These are phyloP conservation scores for Drosophila arizonae DNA, from an alignment of 1,140 invertebrate species.

Conservation along the genomic window DNA sequence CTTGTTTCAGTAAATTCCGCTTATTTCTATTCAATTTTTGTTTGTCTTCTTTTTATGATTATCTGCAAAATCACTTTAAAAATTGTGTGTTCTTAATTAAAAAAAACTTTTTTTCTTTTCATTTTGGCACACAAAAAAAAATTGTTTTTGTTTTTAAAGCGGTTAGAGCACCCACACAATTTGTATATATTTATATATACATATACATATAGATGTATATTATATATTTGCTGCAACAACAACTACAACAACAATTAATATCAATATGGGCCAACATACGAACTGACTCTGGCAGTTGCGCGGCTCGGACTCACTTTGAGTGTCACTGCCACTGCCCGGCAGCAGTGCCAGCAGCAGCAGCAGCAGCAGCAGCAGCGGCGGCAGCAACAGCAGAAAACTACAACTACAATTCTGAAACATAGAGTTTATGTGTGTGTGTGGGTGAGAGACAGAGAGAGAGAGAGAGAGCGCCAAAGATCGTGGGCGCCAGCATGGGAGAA, in stretches of 20 bases:
- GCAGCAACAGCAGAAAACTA: conserved; percentile 15
- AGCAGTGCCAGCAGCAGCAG: conserved; percentile 29
- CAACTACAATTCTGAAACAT: not conserved
- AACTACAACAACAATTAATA: conserved; percentile 49
- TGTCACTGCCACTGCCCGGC: conserved; percentile 73
- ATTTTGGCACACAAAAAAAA: conserved; percentile 51
- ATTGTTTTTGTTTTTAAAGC: conserved; percentile 44
- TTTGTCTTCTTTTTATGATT: conserved; percentile 42
- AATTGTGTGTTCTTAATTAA: conserved; percentile 54
- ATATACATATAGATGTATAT: not conserved
- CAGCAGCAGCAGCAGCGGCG: conserved; percentile 15
- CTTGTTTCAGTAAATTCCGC: conserved; percentile 52
- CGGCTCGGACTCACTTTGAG: conserved; percentile 48
- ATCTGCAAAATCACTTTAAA: conserved; percentile 63
- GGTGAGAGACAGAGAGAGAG: conserved; percentile 19
- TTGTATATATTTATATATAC: conserved; percentile 2
- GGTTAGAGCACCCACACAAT: conserved; percentile 51
- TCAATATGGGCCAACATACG: conserved; percentile 61
- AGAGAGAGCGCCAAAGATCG: conserved; percentile 36
- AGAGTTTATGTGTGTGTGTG: conserved; percentile 11
- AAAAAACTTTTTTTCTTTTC: conserved; percentile 11
- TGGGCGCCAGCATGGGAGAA: conserved; percentile 38
- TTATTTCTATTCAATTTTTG: conserved; percentile 56
- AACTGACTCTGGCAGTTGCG: conserved; percentile 56
- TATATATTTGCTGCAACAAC: conserved; percentile 21